Evolutionary conservation across 2,888 invertebrate species (phyloP).

Genomic region (Torymus auratus): DNA sequence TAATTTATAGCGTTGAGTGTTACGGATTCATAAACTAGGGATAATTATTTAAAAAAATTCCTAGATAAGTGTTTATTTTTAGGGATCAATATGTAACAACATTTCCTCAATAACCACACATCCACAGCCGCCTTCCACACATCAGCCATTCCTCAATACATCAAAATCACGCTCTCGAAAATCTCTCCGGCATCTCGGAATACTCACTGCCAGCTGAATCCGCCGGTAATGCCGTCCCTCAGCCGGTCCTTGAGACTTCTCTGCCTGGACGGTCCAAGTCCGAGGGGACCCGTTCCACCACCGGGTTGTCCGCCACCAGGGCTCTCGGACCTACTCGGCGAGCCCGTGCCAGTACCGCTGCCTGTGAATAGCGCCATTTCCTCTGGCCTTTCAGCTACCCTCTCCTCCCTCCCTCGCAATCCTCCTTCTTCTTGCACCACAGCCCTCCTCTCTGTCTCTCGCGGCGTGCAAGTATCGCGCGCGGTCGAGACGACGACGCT

Average conservation of each 20-base stretch:
- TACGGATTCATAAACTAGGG: too few relatives aligned
- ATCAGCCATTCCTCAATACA: too few relatives aligned
- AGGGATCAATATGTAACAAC: too few relatives aligned
- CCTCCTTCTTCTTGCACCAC: neutral
- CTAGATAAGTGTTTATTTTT: too few relatives aligned
- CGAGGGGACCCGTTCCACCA: slow-evolving; percentile 13
- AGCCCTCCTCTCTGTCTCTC: neutral
- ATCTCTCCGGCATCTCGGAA: too few relatives aligned
- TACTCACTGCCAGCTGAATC: slow-evolving; percentile 90
- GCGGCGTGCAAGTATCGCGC: slow-evolving; percentile 8
- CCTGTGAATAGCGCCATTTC: slow-evolving; percentile 67
- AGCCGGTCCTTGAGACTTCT: slow-evolving; percentile 87
- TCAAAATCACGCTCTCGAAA: too few relatives aligned
- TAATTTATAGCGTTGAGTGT: too few relatives aligned
- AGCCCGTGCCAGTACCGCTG: slow-evolving; percentile 60
- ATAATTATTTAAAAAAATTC: too few relatives aligned
- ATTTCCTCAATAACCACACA: too few relatives aligned
- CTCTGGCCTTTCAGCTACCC: neutral
- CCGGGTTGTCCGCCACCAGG: slow-evolving; percentile 54
- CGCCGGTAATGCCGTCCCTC: slow-evolving; percentile 87
- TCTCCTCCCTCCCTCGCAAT: neutral
- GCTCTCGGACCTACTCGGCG: slow-evolving; percentile 60
- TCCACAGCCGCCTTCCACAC: too few relatives aligned
- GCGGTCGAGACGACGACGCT: slow-evolving; percentile 6
- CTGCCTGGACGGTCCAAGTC: slow-evolving; percentile 82